phyloP scores from a whole-genome alignment of 2,888 invertebrate genomes.

The Drosophila dives region DNA sequence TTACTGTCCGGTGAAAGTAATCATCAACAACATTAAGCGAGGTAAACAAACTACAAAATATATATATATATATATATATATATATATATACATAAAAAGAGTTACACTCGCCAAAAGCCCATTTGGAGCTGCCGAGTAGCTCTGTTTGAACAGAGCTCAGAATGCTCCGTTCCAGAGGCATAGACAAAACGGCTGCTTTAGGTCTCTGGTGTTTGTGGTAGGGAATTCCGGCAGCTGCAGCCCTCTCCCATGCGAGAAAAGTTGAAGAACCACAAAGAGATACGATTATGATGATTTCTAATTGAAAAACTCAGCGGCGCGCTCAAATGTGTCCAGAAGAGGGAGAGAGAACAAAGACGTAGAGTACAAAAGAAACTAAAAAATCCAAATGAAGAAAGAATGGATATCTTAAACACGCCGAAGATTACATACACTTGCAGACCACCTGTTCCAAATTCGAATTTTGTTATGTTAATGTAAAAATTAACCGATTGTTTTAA shows the following conservation, averaged over 20 bases:
- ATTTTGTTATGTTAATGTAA: background rate
- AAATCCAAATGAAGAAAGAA: constrained; percentile 13
- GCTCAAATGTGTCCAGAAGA: constrained; percentile 52
- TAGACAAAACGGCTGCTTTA: constrained; percentile 40
- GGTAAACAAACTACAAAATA: constrained; percentile 64
- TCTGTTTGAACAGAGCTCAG: constrained; percentile 35
- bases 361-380: constrained; percentile 42
- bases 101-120: constrained; percentile 70
- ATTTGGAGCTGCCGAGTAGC: constrained; percentile 33
- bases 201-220: constrained; percentile 16
- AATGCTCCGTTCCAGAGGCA: constrained; percentile 30
- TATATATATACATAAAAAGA: constrained; percentile 44
- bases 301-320: constrained; percentile 71
- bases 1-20: constrained; percentile 77
- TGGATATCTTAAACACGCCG: background rate
- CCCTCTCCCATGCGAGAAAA: constrained; percentile 23
- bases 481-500: background rate
- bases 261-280: constrained; percentile 65
- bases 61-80: constrained; percentile 20
- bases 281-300: constrained; percentile 77
- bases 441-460: background rate
- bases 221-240: constrained; percentile 58
- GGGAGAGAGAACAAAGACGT: constrained; percentile 54
- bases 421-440: background rate
- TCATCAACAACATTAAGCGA: constrained; percentile 71